Base-by-base conservation (phyloP, 2,888 invertebrate species). In the Leptinotarsa juncta region DNA sequence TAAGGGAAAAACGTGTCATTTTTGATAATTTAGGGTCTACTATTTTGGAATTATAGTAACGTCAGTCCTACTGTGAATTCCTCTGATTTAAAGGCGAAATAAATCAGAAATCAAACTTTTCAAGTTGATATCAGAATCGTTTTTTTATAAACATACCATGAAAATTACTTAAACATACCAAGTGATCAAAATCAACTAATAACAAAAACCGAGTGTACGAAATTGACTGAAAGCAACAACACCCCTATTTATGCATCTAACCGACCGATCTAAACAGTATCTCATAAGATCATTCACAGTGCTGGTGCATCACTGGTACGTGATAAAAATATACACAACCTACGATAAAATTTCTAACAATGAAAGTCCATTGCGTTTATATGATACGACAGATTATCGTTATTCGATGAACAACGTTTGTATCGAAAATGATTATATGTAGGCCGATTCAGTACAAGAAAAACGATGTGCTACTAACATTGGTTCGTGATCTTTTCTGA, bases 281-380 rank as follows among this genome's bases (percentile, higher is more conserved):
- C 32, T 32, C 55, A 26, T 20, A 48, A 57, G 55, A 67, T 60
- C 51, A 67, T 62, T 26, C 72, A 72, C 68, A 67, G 62, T 70
- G 18, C 51, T 73, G 78, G 73, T 77, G 78, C 78, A 71, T 74
- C 70, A 70, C 73, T 74, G 50, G 73, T 79, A 80, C 81, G 81
- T 80, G 81, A 81, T 78, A 79, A 81, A 81, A 81, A 81, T 81
- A 81, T 76, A 78, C 79, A 80, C 77, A 75, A 75, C 75, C 73
- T 75, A 74, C 69, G 70, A 65, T 73, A 68, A 73, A 71, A 62
- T 51, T 49, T 73, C 68, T 62, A 68, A 76, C 76, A 73, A 76
- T 71, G 71, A 71, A 71, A 50, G 65, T 72, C 60, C 32, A 69
- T 69, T 3, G 48, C 69, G n/a, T 57, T 48, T 15, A 15, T 32